phyloP scores from a whole-genome alignment of 2,113 vertebrate genomes.

The Corapipo altera region DNA sequence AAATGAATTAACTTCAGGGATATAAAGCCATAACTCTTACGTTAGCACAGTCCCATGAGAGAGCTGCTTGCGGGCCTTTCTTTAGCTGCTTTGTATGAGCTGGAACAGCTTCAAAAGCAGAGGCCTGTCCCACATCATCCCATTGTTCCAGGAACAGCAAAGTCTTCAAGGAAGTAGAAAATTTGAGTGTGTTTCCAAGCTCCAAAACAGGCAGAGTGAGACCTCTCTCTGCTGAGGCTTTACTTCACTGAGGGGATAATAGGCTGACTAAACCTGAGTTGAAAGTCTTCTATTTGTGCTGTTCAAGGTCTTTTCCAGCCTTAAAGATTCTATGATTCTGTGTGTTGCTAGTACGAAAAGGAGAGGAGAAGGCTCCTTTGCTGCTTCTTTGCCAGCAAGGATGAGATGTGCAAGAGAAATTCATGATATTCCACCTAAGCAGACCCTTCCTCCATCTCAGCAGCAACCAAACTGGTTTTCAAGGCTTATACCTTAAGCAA shows the following conservation, averaged over 20 bases:
- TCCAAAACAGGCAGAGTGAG: neutral
- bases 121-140: neutral
- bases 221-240: neutral
- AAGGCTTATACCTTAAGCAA: neutral
- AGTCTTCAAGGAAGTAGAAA: neutral
- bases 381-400: neutral
- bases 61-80: neutral
- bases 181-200: neutral
- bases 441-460: neutral
- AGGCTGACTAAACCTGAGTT: neutral
- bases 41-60: neutral
- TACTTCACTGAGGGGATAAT: neutral
- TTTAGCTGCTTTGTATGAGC: neutral
- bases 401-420: neutral
- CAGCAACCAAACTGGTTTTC: neutral
- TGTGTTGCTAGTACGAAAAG: neutral
- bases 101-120: constrained; percentile 28
- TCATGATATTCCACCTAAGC: neutral
- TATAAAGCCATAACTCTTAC: neutral
- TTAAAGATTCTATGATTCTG: neutral
- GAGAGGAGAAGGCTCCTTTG: neutral
- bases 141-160: neutral
- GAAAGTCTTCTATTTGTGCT: neutral
- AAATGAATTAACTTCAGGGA: neutral
- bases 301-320: neutral